Evolutionary conservation across 2,113 vertebrate species (phyloP), one percentile per base, ranked within the genome.

Genomic region (Erpornis zantholeuca): DNA sequence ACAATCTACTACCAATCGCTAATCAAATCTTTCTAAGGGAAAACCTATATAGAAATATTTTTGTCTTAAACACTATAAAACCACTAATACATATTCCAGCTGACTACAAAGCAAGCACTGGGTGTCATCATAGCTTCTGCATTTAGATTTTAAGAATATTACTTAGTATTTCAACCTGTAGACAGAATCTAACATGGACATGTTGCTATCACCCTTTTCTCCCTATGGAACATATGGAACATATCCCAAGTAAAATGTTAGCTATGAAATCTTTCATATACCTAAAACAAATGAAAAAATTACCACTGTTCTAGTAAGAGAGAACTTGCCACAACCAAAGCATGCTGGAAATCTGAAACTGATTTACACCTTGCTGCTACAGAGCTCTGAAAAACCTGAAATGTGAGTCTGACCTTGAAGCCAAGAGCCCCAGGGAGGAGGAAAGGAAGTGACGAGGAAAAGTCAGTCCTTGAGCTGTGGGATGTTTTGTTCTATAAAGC

Each of bases 341-440:
- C 65, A 86, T 7, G 73, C 49, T 33, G 81, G 93, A 86, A 92
- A 90, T 86, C 22, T 11, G 23, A 88, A 77, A 54, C 15, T 61
- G 49, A 69, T 76, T 76, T 72, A 82, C 53, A 91, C 61, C 65
- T 92, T 63, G 49, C 38, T 90, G 66, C 65, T 57, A 94, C 9
- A 81, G 53, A 25, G 44, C 44, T 84, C 72, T 82, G 83, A 31
- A 94, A 93, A 94, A 95, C 89, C 81, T 87, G 86, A 96, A 95
- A 95, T 49, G 19, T 42, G 91, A 94, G 80, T 86, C 35, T 2
- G 1, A 87, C 66, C 77, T 87, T 57, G 57, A 85, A 79, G 73
- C 44, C 81, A 94, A 45, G n/a, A 86, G 65, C 25, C 36, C 18
- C 61, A 76, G 33, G 3, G 36, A 78, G 44, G 47, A 88, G 49